These are phyloP conservation scores for Trichoplusia ni DNA, from an alignment of 1,140 invertebrate genomes.

Conservation along the genomic window DNA sequence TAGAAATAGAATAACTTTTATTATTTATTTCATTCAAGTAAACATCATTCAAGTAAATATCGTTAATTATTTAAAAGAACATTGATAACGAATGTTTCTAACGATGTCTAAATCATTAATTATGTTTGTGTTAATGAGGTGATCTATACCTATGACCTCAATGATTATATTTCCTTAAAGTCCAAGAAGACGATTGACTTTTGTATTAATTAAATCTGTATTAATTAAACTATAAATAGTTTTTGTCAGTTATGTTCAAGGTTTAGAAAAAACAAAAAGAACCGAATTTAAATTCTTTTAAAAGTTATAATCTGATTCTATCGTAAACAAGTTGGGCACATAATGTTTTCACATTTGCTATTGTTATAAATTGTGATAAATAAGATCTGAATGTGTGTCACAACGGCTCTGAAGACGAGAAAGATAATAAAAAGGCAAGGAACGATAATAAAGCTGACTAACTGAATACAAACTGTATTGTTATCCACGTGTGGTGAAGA, in stretches of 20 bases:
- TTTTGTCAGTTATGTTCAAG: background rate
- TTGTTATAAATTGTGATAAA: no score
- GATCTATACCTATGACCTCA: conserved; percentile 12
- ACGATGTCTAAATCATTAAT: conserved; percentile 18
- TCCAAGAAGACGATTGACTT: background rate
- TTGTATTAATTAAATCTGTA: background rate
- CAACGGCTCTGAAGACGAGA: background rate
- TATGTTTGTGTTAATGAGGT: conserved; percentile 15
- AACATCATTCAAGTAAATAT: no score
- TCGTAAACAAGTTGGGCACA: no score
- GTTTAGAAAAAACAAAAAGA: no score
- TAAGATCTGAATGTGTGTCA: no score
- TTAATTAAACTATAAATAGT: background rate
- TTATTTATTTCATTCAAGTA: conserved; percentile 8
- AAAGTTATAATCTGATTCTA: no score
- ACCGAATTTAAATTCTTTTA: background rate
- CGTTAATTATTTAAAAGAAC: conserved; percentile 16
- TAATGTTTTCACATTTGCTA: no score
- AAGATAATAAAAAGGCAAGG: background rate
- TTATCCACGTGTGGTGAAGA: background rate
- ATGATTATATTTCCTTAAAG: conserved; percentile 22
- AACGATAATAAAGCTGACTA: background rate
- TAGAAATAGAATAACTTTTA: background rate
- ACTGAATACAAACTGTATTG: background rate
- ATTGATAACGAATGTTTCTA: conserved; percentile 1